Evolutionary conservation across 2,113 vertebrate species (phyloP).

Genomic region (Excalfactoria chinensis): DNA sequence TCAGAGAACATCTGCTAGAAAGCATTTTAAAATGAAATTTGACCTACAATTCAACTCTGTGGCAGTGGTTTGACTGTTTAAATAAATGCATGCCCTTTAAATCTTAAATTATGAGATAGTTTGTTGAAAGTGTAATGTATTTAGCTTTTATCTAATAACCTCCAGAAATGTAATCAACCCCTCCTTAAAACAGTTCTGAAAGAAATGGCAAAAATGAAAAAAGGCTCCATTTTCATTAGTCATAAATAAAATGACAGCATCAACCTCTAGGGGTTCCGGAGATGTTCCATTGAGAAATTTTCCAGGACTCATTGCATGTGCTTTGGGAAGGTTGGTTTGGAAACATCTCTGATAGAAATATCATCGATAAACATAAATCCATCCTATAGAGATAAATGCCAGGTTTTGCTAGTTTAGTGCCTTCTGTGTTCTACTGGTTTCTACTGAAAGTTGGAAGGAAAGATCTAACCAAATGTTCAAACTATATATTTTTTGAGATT

Average conservation of each 20-base stretch:
- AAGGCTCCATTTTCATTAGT: conserved; percentile 77
- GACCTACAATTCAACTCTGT: conserved; percentile 84
- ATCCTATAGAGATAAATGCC: conserved; percentile 7
- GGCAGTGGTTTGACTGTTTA: conserved; percentile 74
- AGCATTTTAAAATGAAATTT: conserved; percentile 80
- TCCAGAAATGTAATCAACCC: conserved; percentile 80
- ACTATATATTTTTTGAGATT: background rate
- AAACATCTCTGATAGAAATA: conserved; percentile 15
- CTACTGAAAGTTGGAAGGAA: conserved; percentile 3
- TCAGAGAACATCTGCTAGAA: conserved; percentile 76
- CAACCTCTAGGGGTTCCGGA: conserved; percentile 61
- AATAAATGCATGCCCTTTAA: conserved; percentile 85
- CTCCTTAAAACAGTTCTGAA: conserved; percentile 76
- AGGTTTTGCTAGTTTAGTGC: background rate
- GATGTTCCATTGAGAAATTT: conserved; percentile 70
- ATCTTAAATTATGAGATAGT: conserved; percentile 87
- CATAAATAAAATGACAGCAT: conserved; percentile 74
- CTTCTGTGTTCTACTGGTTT: conserved; percentile 37
- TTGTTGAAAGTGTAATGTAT: conserved; percentile 89
- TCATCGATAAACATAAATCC: background rate
- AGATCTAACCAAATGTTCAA: background rate
- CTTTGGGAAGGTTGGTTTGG: conserved; percentile 44
- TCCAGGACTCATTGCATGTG: conserved; percentile 33
- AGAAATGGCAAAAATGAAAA: conserved; percentile 75
- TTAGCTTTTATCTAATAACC: conserved; percentile 86